Percentiles rank a stretch among this genome's conserved stretches.
Evolutionary conservation across 1,140 invertebrate species (phyloP).

Genomic region (Theocolax elegans): DNA sequence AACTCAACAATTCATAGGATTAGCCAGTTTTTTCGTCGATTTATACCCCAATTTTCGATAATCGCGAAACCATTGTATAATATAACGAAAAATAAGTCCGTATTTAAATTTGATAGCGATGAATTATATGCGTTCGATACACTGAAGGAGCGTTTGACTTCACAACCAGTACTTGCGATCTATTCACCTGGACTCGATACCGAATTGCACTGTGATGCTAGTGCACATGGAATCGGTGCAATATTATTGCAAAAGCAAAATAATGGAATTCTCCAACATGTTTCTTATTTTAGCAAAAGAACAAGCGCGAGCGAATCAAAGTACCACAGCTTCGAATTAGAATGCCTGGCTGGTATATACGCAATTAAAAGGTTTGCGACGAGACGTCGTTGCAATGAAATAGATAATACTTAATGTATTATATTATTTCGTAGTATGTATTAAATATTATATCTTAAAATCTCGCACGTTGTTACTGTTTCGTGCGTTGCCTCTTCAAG

Average conservation of each 20-base stretch:
- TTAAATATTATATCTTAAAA: no score
- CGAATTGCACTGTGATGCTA: constrained; percentile 38
- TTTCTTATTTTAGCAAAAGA: constrained; percentile 42
- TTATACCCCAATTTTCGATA: constrained; percentile 32
- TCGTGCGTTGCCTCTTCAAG: no score
- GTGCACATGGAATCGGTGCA: not conserved
- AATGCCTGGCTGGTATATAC: no score
- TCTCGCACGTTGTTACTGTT: no score
- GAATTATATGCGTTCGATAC: constrained; percentile 1
- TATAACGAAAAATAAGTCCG: not conserved
- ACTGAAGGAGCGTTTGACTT: constrained; percentile 17
- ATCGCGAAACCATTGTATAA: not conserved
- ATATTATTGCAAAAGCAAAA: not conserved
- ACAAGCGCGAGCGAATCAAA: no score
- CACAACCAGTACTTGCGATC: constrained; percentile 24
- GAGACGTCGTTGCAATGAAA: no score
- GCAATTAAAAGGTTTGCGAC: no score
- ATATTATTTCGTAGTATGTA: no score
- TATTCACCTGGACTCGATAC: constrained; percentile 41
- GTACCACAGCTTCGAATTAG: no score
- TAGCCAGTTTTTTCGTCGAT: constrained; percentile 30
- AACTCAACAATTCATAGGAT: constrained; percentile 34
- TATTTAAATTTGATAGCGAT: not conserved
- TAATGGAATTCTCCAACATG: constrained; percentile 42
- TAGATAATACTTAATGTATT: no score